Evolutionary conservation across 2,797 vertebrate species (phyloP), one percentile per base, ranked within the genome.

Genomic region (Scomberomorus guttatus): DNA sequence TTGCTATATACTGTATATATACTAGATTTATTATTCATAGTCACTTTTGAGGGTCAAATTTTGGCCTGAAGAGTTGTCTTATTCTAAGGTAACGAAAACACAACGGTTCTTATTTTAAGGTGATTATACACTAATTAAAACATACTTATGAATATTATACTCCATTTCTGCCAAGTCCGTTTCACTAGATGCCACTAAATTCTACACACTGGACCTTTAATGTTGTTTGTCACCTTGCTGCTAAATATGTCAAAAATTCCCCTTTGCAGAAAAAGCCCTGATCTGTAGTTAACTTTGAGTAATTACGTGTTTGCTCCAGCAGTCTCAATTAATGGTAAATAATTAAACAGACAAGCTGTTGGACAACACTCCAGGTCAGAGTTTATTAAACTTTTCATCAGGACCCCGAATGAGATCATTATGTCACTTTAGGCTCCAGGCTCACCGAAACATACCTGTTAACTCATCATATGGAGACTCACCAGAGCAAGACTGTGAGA

Each of bases 381-480:
- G 29, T 61, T 79, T 69, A 65, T 61, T 51, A 24, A 74, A 75
- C 29, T 14, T 84, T 44, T 70, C 58, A 81, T 83, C 60, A 77
- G 27, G 57, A 65, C 58, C 24, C 22, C 27, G 46, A 59, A 74
- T 44, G 24, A 60, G 24, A 52, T 17, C 3, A 14, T 63, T 46
- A 52, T 61, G 58, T 64, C 54, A 78, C 60, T 24, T 52, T 0
- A 34, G 62, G 56, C 68, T 62, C 17, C 48, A 0, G 25, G 32
- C 62, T 52, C 42, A 5, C 42, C 5, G 32, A 72, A 58, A 67
- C 32, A 10, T 17, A 39, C 68, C 68, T 62, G 46, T 60, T 24
- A 27, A 60, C 18, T 54, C n/a, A 17, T 29, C 60, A 20, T 51
- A 12, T 27, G 29, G 27, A 67, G 7, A 56, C 68, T 34, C n/a